Conservation (phyloP, 92 coral and sea anemone species). For the Epizoanthus fatuus region DNA sequence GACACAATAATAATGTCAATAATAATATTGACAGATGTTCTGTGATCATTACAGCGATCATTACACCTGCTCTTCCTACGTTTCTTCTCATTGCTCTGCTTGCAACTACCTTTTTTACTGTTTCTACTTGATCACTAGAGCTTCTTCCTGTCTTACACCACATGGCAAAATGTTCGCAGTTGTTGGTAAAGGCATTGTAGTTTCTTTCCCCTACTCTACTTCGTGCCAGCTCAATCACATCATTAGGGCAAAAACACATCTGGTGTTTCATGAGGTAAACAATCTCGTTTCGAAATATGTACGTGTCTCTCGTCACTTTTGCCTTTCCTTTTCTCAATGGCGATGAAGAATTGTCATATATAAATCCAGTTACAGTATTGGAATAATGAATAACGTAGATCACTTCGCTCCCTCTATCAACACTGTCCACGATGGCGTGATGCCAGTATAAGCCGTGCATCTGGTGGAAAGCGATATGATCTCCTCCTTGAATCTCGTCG, state of each 20-base stretch:
- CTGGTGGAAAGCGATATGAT: conserved; percentile 22
- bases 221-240: neutral
- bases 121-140: neutral
- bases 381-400: conserved; percentile 27
- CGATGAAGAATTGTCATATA: neutral
- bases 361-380: neutral
- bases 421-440: conserved; percentile 19
- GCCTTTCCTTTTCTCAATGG: neutral
- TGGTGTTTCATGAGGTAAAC: neutral
- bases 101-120: neutral
- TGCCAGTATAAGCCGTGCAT: neutral
- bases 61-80: too few species aligned
- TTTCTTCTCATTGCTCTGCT: too few species aligned
- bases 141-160: neutral
- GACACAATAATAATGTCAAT: too few species aligned
- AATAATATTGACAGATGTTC: too few species aligned
- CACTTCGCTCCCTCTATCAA: neutral
- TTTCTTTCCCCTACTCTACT: neutral
- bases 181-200: neutral
- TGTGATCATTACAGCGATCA: too few species aligned
- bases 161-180: conserved; percentile 30
- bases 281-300: neutral
- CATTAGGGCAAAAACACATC: neutral
- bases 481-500: conserved; percentile 1
- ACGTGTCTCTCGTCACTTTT: neutral